phyloP scores from a whole-genome alignment of 2,797 vertebrate genomes.

The Cossypha dichroa region DNA sequence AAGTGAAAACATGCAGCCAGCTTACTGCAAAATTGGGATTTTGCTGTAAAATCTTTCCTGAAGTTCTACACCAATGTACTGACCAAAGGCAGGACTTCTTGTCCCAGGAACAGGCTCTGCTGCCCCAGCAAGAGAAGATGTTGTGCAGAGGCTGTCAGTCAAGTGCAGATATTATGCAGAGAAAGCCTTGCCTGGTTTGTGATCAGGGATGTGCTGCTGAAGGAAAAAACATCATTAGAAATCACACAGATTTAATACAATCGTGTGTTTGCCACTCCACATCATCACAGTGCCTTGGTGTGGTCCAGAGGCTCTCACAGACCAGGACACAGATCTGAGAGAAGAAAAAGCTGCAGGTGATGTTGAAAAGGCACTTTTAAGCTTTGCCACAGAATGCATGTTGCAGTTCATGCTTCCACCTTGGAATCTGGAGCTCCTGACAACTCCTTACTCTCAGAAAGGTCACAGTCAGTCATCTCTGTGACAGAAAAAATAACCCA shows the following conservation, averaged over 20 bases:
- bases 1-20: background rate
- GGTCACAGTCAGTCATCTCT: background rate
- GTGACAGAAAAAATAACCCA: background rate
- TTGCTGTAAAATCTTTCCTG: background rate
- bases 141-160: background rate
- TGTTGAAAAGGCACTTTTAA: background rate
- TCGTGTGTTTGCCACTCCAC: background rate
- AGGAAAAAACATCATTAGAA: background rate
- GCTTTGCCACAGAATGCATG: background rate
- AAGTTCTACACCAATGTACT: background rate
- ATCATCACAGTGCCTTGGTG: background rate
- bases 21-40: background rate
- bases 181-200: background rate
- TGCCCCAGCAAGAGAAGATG: background rate
- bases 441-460: background rate
- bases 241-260: background rate
- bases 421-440: background rate
- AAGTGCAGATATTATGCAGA: background rate
- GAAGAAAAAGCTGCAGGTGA: background rate
- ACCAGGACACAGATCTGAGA: background rate
- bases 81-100: background rate
- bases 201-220: background rate
- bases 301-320: background rate
- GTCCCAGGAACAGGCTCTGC: background rate
- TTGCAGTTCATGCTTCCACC: background rate